Evolutionary conservation across 2,113 vertebrate species (phyloP), one percentile per base, ranked within the genome.

Genomic region (Oryzias melastigma): DNA sequence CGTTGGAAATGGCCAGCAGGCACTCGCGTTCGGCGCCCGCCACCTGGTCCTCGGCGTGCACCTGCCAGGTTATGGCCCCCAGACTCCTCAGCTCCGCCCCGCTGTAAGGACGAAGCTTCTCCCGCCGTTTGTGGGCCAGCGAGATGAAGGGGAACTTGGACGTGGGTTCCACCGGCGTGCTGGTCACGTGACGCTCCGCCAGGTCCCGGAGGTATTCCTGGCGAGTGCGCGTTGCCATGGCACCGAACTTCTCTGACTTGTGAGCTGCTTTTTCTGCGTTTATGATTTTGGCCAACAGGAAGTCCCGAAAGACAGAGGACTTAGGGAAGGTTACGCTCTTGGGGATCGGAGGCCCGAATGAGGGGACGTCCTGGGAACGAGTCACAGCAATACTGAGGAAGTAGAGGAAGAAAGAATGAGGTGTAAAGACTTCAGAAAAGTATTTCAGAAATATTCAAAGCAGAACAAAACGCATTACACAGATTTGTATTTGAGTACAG

Each of bases 281-380:
- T 79, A 98, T 96, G 68, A 98, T 94, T 91, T 98, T 98, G 79
- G 95, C 93, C 72, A 98, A 75, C 62, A 98, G 91, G 85, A 98
- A 98, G 94, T 98, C 96, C 94, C 96, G 94, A 89, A 98, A 98
- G 52, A 98, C 96, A 0, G 94, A 94, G 54, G 96, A 98, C 80
- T 98, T 98, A 24, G 96, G 96, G 87, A 98, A 98, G 0, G 95
- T 98, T 78, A 98, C 93, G 1, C 93, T 94, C 91, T 95, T 95
- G 7, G 96, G 96, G 77, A 98, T 95, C 42, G 95, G 95, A 48
- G 96, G 96, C 58, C 96, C 96, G 62, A 98, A 98, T 44, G 94
- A 93, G 58, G 96, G 96, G 52, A 98, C 96, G 81, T 97, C 96
- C 90, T 95, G 94, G 81, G 96, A 98, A 80, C 96, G 94, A 41